Conservation (phyloP, 2,797 vertebrate genomes). For the Lepidocolaptes lacrymiger region DNA sequence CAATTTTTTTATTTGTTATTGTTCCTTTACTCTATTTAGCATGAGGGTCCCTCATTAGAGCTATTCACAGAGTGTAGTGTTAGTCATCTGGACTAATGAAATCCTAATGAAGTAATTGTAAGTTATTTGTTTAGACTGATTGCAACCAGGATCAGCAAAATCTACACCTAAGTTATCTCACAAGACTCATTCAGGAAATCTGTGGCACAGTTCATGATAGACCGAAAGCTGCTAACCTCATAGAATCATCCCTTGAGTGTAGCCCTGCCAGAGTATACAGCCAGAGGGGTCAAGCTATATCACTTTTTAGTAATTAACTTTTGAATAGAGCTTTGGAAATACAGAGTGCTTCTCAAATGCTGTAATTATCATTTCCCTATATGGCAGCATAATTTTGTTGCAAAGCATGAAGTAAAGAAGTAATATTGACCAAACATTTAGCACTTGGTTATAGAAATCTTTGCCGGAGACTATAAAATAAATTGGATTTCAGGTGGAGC, state of each 20-base stretch:
- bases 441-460: slow-evolving; percentile 2
- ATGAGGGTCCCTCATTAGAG: background rate
- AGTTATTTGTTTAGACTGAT: slow-evolving; percentile 9
- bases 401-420: slow-evolving; percentile 6
- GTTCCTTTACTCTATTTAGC: background rate
- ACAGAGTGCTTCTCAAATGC: background rate
- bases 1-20: background rate
- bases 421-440: slow-evolving; percentile 15
- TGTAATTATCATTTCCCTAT: background rate
- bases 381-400: background rate
- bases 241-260: background rate
- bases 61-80: background rate
- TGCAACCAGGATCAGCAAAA: slow-evolving; percentile 6
- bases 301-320: slow-evolving; percentile 30
- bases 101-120: background rate
- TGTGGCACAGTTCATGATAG: background rate
- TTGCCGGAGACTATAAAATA: background rate
- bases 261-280: background rate
- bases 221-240: background rate
- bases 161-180: slow-evolving; percentile 9
- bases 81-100: background rate
- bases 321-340: slow-evolving; percentile 17
- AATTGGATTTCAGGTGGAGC: slow-evolving; percentile 29
- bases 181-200: slow-evolving; percentile 10
- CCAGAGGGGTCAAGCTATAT: slow-evolving; percentile 14